These are phyloP conservation scores for Scaptomyza hsui DNA, from an alignment of 1,140 invertebrate species.

Conservation along the genomic window DNA sequence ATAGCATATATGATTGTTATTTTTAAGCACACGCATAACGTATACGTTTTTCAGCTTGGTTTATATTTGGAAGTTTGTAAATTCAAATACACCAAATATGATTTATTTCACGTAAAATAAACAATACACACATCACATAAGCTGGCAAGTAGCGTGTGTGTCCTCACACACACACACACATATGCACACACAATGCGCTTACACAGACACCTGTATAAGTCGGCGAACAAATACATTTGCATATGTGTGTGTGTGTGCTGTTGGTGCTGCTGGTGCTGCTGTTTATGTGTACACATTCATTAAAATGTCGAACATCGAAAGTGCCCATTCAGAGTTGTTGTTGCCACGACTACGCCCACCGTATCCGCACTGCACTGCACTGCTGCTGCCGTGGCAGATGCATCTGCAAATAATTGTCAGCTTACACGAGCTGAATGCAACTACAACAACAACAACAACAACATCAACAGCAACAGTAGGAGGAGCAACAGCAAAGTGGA, in stretches of 20 bases:
- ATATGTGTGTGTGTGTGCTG: constrained; percentile 13
- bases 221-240: constrained; percentile 13
- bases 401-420: constrained; percentile 82
- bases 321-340: constrained; percentile 79
- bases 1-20: constrained; percentile 27
- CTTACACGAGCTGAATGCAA: constrained; percentile 72
- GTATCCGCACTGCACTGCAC: constrained; percentile 32
- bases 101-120: constrained; percentile 55
- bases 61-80: constrained; percentile 11
- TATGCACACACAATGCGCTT: constrained; percentile 14
- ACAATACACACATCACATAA: constrained; percentile 28
- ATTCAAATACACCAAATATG: constrained; percentile 48
- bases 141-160: constrained; percentile 32
- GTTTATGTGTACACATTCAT: constrained; percentile 82
- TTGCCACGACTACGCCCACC: constrained; percentile 63
- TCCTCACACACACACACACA: constrained; percentile 9
- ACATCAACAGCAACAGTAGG: neutral
- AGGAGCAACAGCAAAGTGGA: constrained; percentile 9
- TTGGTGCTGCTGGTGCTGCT: constrained; percentile 35
- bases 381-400: constrained; percentile 39
- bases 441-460: constrained; percentile 37
- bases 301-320: constrained; percentile 82
- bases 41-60: constrained; percentile 14
- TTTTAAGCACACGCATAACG: constrained; percentile 35
- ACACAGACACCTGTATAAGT: constrained; percentile 21